Base-by-base conservation (phyloP, 2,113 vertebrate species). In the Bambusicola thoracicus region DNA sequence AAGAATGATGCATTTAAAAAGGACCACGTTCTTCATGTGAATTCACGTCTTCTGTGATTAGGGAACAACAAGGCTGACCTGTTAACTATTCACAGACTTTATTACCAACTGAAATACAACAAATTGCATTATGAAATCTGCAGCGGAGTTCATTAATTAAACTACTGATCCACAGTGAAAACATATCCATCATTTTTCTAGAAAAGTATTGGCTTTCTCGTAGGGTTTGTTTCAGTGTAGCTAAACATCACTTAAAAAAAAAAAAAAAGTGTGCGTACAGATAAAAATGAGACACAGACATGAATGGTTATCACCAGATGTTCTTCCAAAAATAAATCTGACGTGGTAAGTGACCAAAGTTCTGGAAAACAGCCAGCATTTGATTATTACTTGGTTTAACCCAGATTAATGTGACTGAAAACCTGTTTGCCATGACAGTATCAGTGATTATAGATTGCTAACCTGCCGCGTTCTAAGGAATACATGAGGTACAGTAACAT, bases 111-210 rank as follows among this genome's bases (percentile, higher is more conserved):
- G 91, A 92, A 95, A 91, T 81, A 85, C 76, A 79, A 59, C 6
- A 61, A 94, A 92, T 90, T 83, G 75, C 93, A 63, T 82, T 48
- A 81, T 91, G 93, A 95, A 97, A 94, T n/a, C 83, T 93, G 92
- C 77, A 85, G 65, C 3, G 59, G 80, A 91, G 91, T 90, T 83
- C 66, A 89, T 89, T 63, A 55, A 36, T 92, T 91, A 66, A 94
- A 67, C 62, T 94, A 95, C n/a, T 41, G 72, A 93, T 91, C 85
- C 67, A 95, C 93, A 89, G 79, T 86, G 96, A 96, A 96, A 97
- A 97, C 96, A 97, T 51, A 96, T 86, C 96, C 96, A 97, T 96
- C 90, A 81, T 95, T 92, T n/a, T 58, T 32, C 55, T 97, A 95
- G 87, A 97, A 96, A 97, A 97, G 97, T 5, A 43, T 67, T 94